A percentile compares a stretch with the other conserved stretches of the same genome.
phyloP scores from a whole-genome alignment of 2,888 invertebrate genomes.

The Galeruca laticollis region DNA sequence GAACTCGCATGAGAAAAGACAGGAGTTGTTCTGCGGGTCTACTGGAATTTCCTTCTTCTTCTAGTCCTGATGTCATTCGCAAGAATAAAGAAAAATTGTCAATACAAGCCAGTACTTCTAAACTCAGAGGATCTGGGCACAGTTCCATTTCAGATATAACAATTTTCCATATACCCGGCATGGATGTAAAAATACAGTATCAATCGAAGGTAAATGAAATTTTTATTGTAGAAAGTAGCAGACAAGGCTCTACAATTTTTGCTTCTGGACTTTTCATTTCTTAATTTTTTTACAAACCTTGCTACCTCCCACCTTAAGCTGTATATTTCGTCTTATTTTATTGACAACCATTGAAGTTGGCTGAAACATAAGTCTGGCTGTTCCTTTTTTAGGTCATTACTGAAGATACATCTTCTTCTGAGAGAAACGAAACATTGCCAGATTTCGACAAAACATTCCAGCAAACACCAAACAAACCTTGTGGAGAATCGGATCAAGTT shows the following conservation, averaged over 20 bases:
- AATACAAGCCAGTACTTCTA: constrained; percentile 59
- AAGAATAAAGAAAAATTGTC: constrained; percentile 64
- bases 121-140: constrained; percentile 63
- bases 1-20: constrained; percentile 78
- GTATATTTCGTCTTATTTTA: no score
- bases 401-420: constrained; percentile 43
- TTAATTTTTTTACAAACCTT: no score
- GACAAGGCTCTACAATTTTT: no score
- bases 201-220: constrained; percentile 61
- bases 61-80: constrained; percentile 64
- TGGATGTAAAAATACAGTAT: constrained; percentile 76
- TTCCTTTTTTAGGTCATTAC: constrained; percentile 48
- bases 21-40: constrained; percentile 68
- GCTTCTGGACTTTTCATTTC: no score
- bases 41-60: constrained; percentile 60
- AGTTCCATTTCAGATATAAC: constrained; percentile 78
- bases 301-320: background rate
- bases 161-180: constrained; percentile 90
- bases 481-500: constrained; percentile 59
- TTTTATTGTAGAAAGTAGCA: background rate
- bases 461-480: constrained; percentile 36
- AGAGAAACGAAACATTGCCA: constrained; percentile 44
- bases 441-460: constrained; percentile 59
- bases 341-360: no score
- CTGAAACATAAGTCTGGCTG: background rate